Evolutionary conservation across 2,113 vertebrate species (phyloP).

Genomic region (Rissa tridactyla): DNA sequence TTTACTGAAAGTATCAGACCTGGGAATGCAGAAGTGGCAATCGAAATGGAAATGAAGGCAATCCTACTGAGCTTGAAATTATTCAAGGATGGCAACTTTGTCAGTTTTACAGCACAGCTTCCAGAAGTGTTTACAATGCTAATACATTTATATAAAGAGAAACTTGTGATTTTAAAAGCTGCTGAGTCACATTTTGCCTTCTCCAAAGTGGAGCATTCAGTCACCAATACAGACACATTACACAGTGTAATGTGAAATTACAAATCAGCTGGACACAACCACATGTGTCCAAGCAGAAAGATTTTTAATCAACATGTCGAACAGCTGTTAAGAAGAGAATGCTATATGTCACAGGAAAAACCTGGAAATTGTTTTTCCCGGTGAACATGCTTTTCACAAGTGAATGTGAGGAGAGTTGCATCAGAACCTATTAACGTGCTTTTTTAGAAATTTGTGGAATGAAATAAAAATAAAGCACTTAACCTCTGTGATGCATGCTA

Average conservation of each 20-base stretch:
- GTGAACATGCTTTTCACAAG: neutral
- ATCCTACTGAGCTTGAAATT: neutral
- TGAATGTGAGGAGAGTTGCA: neutral
- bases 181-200: constrained; percentile 8
- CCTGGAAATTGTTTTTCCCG: neutral
- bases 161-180: neutral
- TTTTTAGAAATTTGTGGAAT: neutral
- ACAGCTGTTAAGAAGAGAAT: neutral
- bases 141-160: neutral
- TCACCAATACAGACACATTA: neutral
- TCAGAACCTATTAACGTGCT: neutral
- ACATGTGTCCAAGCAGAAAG: neutral
- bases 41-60: neutral
- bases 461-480: neutral
- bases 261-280: neutral
- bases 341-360: neutral
- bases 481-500: neutral
- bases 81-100: constrained; percentile 7
- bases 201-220: neutral
- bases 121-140: neutral
- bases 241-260: neutral
- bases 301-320: neutral
- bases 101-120: neutral
- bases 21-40: neutral
- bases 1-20: neutral